Evolutionary conservation across 1,140 invertebrate species (phyloP), one percentile per base, ranked within the genome.

Genomic region (Zaprionus capensis): DNA sequence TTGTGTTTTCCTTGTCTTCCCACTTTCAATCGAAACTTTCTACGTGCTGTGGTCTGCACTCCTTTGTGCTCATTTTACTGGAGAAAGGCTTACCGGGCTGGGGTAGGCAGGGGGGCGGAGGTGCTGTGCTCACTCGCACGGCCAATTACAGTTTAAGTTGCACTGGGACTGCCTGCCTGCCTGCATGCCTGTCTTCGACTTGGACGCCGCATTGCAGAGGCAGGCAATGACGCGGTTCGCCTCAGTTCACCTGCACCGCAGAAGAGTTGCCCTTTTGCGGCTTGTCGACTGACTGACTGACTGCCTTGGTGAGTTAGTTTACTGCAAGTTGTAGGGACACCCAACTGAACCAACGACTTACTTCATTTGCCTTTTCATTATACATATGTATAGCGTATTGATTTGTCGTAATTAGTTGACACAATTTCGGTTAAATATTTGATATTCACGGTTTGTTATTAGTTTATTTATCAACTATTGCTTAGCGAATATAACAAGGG

Each of bases 61-160:
- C 55, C 36, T 69, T 68, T 68, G 53, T 28, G 20, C 46, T 51
- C 64, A 46, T 66, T 58, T 65, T 57, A 62, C 53, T 76, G 71
- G 46, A 51, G 17, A 12, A 14, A 22, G 46, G 12, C 31, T 11
- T 34, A 9, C 26, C 31, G 20, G 41, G 44, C 41, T 64, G 58
- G 46, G 56, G 63, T 77, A 46, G 63, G 58, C 49, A 26, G 26
- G 49, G 55, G 14, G 61, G 38, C 17, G 6, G 34, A 20, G 14
- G 22, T 4, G 22, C 15, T 20, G n/a, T 55, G 57, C 17, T 59
- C 55, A 57, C 75, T 88, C 82, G 84, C 84, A 88, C 73, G 84
- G 84, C 84, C 84, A 88, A 87, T 87, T 87, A 87, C 81, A 67
- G 84, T 68, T 82, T 71, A 81, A 76, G 82, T 78, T 82, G 73